Evolutionary conservation across 1,140 invertebrate species (phyloP).

Genomic region (Tetragnatha versicolor): DNA sequence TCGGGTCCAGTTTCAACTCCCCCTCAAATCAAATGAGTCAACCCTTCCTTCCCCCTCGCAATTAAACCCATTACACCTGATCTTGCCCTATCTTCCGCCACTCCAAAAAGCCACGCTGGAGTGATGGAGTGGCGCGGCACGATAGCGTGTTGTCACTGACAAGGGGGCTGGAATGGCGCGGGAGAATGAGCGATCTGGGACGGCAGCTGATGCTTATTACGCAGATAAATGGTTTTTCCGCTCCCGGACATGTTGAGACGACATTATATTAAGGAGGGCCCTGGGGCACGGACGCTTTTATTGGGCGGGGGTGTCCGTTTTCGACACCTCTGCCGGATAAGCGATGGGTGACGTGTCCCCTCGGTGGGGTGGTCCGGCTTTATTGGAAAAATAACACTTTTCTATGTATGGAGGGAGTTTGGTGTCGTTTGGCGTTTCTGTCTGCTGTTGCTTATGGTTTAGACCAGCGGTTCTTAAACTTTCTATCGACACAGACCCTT

Average conservation of each 20-base stretch:
- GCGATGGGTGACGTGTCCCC: no score
- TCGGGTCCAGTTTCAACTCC: no score
- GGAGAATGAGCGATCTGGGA: neutral
- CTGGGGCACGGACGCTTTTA: neutral
- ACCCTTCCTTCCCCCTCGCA: no score
- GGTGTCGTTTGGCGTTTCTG: neutral
- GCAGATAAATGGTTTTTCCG: slow-evolving; percentile 50
- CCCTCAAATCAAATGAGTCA: no score
- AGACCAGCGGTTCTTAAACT: no score
- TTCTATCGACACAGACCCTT: no score
- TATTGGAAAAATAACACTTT: no score
- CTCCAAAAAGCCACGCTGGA: neutral
- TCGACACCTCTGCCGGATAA: neutral
- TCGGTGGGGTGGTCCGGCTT: no score
- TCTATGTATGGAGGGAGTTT: no score
- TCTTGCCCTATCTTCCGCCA: no score
- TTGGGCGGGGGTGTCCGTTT: neutral
- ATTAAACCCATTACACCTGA: no score
- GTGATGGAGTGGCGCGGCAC: slow-evolving; percentile 35
- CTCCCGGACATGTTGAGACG: slow-evolving; percentile 35
- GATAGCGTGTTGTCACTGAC: neutral
- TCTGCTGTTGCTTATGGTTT: no score
- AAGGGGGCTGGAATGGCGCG: neutral
- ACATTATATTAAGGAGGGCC: slow-evolving; percentile 41
- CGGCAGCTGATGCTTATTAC: slow-evolving; percentile 49